phyloP scores from a whole-genome alignment of 2,888 invertebrate species.

The Campopleginae sp. region DNA sequence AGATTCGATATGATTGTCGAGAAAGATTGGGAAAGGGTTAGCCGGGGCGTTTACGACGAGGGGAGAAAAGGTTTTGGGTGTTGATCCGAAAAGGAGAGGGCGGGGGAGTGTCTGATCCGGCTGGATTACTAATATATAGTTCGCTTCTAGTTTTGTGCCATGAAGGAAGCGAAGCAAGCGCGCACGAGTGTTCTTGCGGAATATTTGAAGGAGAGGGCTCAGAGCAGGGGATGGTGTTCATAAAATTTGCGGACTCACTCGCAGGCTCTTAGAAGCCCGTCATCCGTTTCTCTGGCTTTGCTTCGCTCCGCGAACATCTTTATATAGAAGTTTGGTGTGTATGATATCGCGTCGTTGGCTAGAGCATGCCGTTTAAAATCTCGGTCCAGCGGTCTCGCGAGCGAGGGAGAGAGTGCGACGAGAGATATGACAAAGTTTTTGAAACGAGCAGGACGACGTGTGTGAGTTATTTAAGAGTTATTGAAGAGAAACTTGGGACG shows the following conservation, averaged over 20 bases:
- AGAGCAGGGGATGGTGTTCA: slow-evolving; percentile 48
- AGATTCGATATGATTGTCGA: slow-evolving; percentile 48
- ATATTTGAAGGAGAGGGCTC: slow-evolving; percentile 69
- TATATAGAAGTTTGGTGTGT: neutral
- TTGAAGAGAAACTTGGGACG: slow-evolving; percentile 27
- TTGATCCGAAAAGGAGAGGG: slow-evolving; percentile 1
- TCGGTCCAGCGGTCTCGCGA: slow-evolving; percentile 7
- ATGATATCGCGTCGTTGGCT: neutral
- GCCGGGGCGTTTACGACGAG: neutral
- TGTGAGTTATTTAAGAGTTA: slow-evolving; percentile 51
- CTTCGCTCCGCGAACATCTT: neutral
- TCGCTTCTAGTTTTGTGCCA: slow-evolving; percentile 38
- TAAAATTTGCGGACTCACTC: slow-evolving; percentile 60
- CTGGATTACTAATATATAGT: slow-evolving; percentile 27
- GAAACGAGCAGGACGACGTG: slow-evolving; percentile 40
- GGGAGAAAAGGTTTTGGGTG: slow-evolving; percentile 3
- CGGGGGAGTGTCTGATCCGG: slow-evolving; percentile 51
- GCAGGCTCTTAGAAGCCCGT: neutral
- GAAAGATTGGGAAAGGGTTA: neutral
- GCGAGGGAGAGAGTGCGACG: neutral
- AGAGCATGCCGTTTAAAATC: slow-evolving; percentile 24
- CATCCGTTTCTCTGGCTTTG: neutral
- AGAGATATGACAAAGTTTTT: slow-evolving; percentile 31
- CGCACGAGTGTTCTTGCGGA: slow-evolving; percentile 70
- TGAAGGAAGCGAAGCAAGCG: slow-evolving; percentile 69